Base-by-base conservation (phyloP, 2,113 vertebrate species). In the Taurulus bubalis region DNA sequence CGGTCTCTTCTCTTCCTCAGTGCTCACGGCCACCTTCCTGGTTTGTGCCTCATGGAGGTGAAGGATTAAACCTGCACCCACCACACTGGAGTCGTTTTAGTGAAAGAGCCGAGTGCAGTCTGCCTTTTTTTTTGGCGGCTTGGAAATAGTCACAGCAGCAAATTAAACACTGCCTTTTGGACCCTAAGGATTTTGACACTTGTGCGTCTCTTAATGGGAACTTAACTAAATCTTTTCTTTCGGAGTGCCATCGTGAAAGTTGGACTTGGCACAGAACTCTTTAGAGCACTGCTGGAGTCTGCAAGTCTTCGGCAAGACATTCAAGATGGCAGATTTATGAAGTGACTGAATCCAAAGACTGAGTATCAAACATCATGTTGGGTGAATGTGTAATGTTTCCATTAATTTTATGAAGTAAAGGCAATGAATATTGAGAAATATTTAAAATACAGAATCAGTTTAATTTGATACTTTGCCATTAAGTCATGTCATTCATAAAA, bases 41-140 rank as follows among this genome's bases (percentile, higher is more conserved):
- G 95, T 49, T 71, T 96, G 66, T 95, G 95, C 86, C 87, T 96
- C 5, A 38, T 95, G 77, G 90, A 93, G 56, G 66, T 95, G 59
- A 24, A 51, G 0, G 14, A 82, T 30, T 6, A 8, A 51, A 58
- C 20, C 24, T 71, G 30, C 1, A 40, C 32, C 10, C 26, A 40
- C 30, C 28, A 66, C 10, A 49, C 34, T 36, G 4, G 34, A 36
- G 34, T 36, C 5, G 34, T 36, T 49, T 49, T 47, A 20, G 6
- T 49, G 45, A n/a, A n/a, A 49, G 15, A 49, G 45, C 18, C 8
- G 45, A 49, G n/a, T n/a, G n/a, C n/a, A n/a, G n/a, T n/a, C n/a
- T n/a, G n/a, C n/a, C n/a, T n/a, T n/a, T 22, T n/a, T n/a, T n/a
- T n/a, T n/a, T 34, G 49, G n/a, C 26, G n/a, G 6, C 36, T 11